These are phyloP conservation scores for Microchirus variegatus DNA, from an alignment of 2,797 vertebrate species.

Conservation along the genomic window DNA sequence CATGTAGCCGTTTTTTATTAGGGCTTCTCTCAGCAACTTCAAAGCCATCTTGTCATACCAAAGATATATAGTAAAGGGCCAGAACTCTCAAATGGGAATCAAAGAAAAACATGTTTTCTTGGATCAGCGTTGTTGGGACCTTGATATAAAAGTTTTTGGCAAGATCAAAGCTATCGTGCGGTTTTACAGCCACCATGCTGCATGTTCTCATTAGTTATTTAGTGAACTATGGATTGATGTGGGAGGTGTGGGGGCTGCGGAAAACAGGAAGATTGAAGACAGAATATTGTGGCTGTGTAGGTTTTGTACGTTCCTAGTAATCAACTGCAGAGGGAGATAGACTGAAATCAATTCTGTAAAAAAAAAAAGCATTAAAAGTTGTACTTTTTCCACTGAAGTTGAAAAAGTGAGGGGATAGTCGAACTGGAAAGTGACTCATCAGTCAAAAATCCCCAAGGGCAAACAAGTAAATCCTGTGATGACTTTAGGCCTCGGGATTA, in stretches of 20 bases:
- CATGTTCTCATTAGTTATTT: constrained; percentile 71
- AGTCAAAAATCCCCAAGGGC: constrained; percentile 4
- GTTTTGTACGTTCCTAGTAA: constrained; percentile 4
- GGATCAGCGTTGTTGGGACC: constrained; percentile 36
- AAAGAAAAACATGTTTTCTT: constrained; percentile 50
- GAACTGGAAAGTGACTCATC: constrained; percentile 3
- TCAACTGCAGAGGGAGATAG: constrained; percentile 8
- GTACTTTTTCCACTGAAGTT: constrained; percentile 12
- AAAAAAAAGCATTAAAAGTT: neutral
- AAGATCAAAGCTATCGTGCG: constrained; percentile 47
- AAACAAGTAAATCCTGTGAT: too few relatives aligned
- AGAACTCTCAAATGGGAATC: constrained; percentile 26
- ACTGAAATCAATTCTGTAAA: neutral
- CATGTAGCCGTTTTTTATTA: constrained; percentile 21
- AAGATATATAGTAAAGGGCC: constrained; percentile 28
- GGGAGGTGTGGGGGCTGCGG: constrained; percentile 23
- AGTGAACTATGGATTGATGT: constrained; percentile 48
- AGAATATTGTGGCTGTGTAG: neutral
- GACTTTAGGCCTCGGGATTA: too few relatives aligned
- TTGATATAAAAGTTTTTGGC: constrained; percentile 53
- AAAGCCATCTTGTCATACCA: constrained; percentile 20
- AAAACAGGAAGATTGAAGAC: neutral
- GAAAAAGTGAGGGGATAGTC: neutral
- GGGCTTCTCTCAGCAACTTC: constrained; percentile 12
- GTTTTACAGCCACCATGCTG: constrained; percentile 26